Percentiles rank a stretch among this genome's conserved stretches.
Conservation (phyloP, 2,797 vertebrate species). For the Takifugu rubripes region DNA sequence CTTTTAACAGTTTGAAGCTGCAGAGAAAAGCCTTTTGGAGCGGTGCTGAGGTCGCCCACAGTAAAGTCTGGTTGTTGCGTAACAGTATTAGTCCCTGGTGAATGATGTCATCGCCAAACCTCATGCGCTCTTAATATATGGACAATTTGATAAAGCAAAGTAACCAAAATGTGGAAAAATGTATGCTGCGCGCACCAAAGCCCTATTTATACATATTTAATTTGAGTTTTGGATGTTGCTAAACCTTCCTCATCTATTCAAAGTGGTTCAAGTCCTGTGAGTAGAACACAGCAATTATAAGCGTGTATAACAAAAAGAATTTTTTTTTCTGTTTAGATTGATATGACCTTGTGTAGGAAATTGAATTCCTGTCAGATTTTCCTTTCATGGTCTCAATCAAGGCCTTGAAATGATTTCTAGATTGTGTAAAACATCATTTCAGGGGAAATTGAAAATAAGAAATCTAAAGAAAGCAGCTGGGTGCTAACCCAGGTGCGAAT, state of each 20-base stretch:
- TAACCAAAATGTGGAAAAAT: neutral
- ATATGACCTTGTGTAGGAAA: too few species aligned
- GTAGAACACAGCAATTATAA: too few species aligned
- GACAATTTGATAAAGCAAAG: conserved; percentile 21
- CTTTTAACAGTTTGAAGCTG: conserved; percentile 4
- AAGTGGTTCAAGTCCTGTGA: too few species aligned
- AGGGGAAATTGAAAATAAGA: too few species aligned
- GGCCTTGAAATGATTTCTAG: too few species aligned
- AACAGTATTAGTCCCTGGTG: conserved; percentile 45
- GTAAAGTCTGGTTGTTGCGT: conserved; percentile 51
- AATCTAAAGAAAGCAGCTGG: too few species aligned
- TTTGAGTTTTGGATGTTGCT: neutral
- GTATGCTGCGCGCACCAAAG: neutral
- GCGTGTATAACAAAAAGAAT: too few species aligned
- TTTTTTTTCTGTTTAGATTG: too few species aligned
- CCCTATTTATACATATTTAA: neutral
- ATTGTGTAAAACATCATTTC: too few species aligned
- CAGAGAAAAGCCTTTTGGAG: conserved; percentile 25
- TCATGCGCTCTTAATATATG: conserved; percentile 37
- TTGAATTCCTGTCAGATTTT: too few species aligned
- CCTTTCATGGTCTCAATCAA: too few species aligned
- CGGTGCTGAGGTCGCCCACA: conserved; percentile 26
- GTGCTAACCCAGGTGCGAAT: too few species aligned
- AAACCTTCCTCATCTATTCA: neutral
- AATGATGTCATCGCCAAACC: conserved; percentile 53